Evolutionary conservation across 2,888 invertebrate genomes (phyloP), one percentile per base, ranked within the genome.

Genomic region (Chrysina gloriosa): DNA sequence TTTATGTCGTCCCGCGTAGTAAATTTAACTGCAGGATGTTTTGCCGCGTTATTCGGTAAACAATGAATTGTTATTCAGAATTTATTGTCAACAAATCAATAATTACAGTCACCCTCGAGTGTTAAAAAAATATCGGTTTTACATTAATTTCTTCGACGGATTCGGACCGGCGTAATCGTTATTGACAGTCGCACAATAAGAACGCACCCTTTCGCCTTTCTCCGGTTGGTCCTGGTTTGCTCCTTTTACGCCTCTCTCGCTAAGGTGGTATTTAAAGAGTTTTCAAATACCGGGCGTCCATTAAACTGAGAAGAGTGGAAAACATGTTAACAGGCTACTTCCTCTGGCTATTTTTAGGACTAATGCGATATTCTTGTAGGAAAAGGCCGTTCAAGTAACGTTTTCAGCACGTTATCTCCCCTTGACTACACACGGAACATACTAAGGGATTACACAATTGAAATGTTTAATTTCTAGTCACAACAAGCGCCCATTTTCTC

Each of bases 301-400:
- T 52, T 52, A 52, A 52, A 52, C 31, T 52, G 23, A 31, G 54
- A 54, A 31, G 34, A 34, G 54, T 16, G 54, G 16, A 54, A 34
- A 54, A 54, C 54, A 54, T 54, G 54, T 54, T 54, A 54, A 54
- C 31, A 54, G n/a, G 29, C 16, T 27, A n/a, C 29, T 52, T 27
- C 29, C 31, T 11, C 52, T 16, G 21, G 47, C 47, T 23, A 47
- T 47, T 23, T 47, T 52, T 29, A 52, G 52, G 52, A 31, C 52
- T 52, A 52, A 52, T 52, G 52, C 52, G 23, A 31, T 52, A 52
- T 52, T 27, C 52, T 52, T 52, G 52, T 52, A 52, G 11, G 45
- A 31, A 52, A 52, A 14, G 47, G 47, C 47, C 21, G 47, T 47
- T 21, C 21, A 47, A 47, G 19, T 21, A 47, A 47, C 21, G 47